A percentile compares a stretch with the other conserved stretches of the same genome.
Conservation (phyloP, 2,113 vertebrate species). For the Polypterus senegalus region DNA sequence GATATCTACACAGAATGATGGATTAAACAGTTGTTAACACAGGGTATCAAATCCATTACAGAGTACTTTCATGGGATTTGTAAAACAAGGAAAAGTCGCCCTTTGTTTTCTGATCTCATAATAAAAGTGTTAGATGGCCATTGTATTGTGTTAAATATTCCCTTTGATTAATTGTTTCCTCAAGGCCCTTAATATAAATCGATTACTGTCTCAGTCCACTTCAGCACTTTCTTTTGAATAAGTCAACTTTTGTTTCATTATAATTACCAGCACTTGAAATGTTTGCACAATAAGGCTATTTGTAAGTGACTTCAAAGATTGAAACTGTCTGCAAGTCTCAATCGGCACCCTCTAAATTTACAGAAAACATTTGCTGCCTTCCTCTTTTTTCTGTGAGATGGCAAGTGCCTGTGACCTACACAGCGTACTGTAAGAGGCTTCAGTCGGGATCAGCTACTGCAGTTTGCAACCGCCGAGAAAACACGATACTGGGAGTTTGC, state of each 20-base stretch:
- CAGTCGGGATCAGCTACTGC: too few species aligned
- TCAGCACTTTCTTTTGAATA: constrained; percentile 42
- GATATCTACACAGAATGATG: constrained; percentile 6
- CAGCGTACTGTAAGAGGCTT: too few species aligned
- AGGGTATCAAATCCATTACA: constrained; percentile 1
- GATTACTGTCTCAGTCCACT: constrained; percentile 29
- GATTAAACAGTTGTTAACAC: constrained; percentile 1
- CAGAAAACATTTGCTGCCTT: constrained; percentile 6
- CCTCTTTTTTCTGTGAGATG: too few species aligned
- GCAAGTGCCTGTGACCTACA: too few species aligned
- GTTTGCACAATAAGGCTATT: constrained; percentile 26
- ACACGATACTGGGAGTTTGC: too few species aligned
- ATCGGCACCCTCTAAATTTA: constrained; percentile 24
- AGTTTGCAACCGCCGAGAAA: too few species aligned
- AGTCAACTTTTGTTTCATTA: constrained; percentile 33
- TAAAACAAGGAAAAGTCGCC: constrained; percentile 13
- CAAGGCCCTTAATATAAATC: constrained; percentile 35
- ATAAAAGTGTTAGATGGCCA: constrained; percentile 30
- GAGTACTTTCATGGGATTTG: constrained; percentile 6
- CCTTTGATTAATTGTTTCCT: constrained; percentile 44
- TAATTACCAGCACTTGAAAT: constrained; percentile 28
- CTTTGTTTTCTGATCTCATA: constrained; percentile 33
- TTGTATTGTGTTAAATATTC: constrained; percentile 47
- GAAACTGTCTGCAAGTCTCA: constrained; percentile 19
- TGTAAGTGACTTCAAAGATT: constrained; percentile 21